Base-by-base conservation (phyloP, 2,113 vertebrate genomes). In the Tamias sibiricus region DNA sequence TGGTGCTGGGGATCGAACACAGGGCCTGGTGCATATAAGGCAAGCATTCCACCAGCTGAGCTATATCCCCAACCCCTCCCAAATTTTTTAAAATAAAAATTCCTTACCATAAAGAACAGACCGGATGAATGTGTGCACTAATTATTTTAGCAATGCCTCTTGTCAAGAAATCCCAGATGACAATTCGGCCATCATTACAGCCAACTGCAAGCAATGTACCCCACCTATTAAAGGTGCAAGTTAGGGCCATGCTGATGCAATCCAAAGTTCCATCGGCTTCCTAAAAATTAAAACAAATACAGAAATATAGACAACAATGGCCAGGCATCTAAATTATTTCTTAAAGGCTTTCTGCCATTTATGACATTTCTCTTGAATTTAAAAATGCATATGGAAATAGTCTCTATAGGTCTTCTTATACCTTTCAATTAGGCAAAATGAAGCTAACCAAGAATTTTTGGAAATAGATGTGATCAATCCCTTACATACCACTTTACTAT, bases 151-250 rank as follows among this genome's bases (percentile, higher is more conserved):
- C 99, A 87, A 99, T 99, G 93, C 99, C 99, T 76, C 99, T 98
- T 0, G 99, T 99, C 57, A 99, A 98, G 97, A 99, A 99, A 96
- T 99, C 99, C 99, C 99, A 99, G 98, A 99, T 99, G 96, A 99
- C 99, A 64, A 99, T 99, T 32, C 99, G 99, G 3, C 99, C 99
- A 30, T 99, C 99, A 19, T 99, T 99, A 98, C 99, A 99, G 95
- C 99, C 99, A 77, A 99, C 99, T 0, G 99, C 99, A 26, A 99
- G 99, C 97, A 99, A 98, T 0, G 99, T 99, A 20, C 99, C 99
- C 99, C 99, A 99, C 79, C 99, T 99, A 97, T 99, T 99, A 97
- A 99, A 99, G 97, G 99, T 99, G 97, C 99, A 99, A n/a, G 99
- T 99, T 94, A 99, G 99, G 79, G 99, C 99, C 99, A 99, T 99